Conservation (phyloP, 2,797 vertebrate species). For the Trichosurus vulpecula region DNA sequence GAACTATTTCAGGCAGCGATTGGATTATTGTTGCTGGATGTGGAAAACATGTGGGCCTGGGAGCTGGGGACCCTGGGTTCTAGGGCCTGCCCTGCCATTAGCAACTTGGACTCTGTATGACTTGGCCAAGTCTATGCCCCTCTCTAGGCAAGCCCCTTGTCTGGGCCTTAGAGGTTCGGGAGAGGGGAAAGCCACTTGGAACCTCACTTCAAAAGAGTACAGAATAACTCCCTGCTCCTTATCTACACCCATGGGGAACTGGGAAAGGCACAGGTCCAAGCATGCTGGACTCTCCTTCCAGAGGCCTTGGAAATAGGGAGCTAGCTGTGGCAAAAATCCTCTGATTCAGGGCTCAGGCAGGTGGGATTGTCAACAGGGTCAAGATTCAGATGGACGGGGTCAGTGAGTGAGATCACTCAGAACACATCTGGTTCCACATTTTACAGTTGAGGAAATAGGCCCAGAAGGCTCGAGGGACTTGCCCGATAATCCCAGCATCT, state of each 20-base stretch:
- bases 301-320: neutral
- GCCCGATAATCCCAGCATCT: neutral
- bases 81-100: neutral
- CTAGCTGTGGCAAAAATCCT: neutral
- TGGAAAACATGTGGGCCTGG: neutral
- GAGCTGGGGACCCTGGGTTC: neutral
- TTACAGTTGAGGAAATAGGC: neutral
- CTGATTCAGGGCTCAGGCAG: neutral
- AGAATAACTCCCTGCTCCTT: neutral
- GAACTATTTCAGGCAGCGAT: neutral
- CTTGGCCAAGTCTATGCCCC: neutral
- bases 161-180: neutral
- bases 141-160: neutral
- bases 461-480: neutral
- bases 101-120: neutral
- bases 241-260: neutral
- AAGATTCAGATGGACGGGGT: neutral
- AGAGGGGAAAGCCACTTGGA: rapidly evolving
- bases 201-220: neutral
- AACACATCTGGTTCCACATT: neutral
- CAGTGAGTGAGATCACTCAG: neutral
- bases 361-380: neutral
- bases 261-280: neutral
- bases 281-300: neutral
- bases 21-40: neutral